These are phyloP conservation scores for Sinodicranocentrus sp. DNA, from an alignment of 2,888 invertebrate genomes.

Conservation along the genomic window DNA sequence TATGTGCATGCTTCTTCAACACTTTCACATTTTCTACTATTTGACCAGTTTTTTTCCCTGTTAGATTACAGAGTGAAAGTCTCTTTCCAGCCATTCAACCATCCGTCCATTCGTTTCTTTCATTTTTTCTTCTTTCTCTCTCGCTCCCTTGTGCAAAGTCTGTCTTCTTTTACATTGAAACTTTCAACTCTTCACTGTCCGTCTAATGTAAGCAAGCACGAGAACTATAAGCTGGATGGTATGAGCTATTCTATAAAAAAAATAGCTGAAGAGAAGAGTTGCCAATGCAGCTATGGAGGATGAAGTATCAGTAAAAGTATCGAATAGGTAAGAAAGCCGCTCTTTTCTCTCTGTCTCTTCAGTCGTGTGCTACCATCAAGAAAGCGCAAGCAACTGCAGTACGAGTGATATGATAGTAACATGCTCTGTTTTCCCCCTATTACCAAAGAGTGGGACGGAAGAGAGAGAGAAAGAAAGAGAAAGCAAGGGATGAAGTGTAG, in stretches of 20 bases:
- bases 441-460: constrained; percentile 12
- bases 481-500: constrained; percentile 25
- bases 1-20: constrained; percentile 3
- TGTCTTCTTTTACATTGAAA: constrained; percentile 41
- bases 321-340: constrained; percentile 37
- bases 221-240: constrained; percentile 35
- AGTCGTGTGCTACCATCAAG: constrained; percentile 45
- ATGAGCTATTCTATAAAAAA: too few species aligned
- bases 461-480: constrained; percentile 35
- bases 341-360: constrained; percentile 34
- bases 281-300: constrained; percentile 45
- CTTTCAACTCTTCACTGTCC: constrained; percentile 62
- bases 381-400: constrained; percentile 44
- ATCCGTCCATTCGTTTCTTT: constrained; percentile 56
- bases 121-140: constrained; percentile 37
- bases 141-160: background rate
- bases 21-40: constrained; percentile 23
- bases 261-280: constrained; percentile 30
- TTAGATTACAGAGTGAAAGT: constrained; percentile 48
- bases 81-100: constrained; percentile 30
- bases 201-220: constrained; percentile 27
- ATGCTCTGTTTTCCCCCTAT: too few species aligned
- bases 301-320: constrained; percentile 42
- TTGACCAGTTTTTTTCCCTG: constrained; percentile 36
- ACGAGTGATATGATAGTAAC: constrained; percentile 25